Evolutionary conservation across 2,888 invertebrate species (phyloP).

Genomic region (Macrosiphum euphorbiae): DNA sequence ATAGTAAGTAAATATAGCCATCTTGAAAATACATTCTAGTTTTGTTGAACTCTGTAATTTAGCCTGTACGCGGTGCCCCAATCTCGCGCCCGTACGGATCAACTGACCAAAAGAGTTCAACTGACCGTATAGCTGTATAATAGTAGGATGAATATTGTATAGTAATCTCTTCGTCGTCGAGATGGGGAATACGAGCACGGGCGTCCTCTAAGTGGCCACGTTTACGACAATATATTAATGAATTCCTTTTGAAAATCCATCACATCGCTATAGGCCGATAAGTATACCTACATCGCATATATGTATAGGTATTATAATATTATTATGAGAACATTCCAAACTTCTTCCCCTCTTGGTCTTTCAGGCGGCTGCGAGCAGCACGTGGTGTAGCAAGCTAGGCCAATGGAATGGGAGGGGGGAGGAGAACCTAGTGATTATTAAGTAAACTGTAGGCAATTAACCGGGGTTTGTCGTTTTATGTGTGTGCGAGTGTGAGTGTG

Average conservation of each 20-base stretch:
- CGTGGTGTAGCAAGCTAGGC: background rate
- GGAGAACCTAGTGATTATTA: conserved; percentile 41
- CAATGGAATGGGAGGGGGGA: background rate
- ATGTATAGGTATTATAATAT: background rate
- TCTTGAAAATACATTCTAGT: conserved; percentile 17
- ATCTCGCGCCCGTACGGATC: conserved; percentile 54
- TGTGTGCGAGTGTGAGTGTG: background rate
- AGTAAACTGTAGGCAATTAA: conserved; percentile 63
- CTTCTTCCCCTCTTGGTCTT: conserved; percentile 25
- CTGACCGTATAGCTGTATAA: conserved; percentile 20
- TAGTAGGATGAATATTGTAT: background rate
- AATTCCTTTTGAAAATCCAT: conserved; percentile 55
- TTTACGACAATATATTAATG: conserved; percentile 52
- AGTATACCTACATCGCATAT: background rate
- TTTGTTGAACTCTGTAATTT: conserved; percentile 59
- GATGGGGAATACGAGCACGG: background rate
- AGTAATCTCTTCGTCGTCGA: background rate
- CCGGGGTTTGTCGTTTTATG: conserved; percentile 42
- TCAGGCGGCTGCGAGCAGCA: background rate
- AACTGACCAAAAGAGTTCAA: conserved; percentile 63
- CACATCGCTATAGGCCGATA: background rate
- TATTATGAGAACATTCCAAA: conserved; percentile 41
- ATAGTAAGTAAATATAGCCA: conserved; percentile 13
- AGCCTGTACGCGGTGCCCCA: conserved; percentile 54
- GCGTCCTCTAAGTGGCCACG: conserved; percentile 37